Conservation (phyloP, 1,140 invertebrate species). For the Calycopis cecrops region DNA sequence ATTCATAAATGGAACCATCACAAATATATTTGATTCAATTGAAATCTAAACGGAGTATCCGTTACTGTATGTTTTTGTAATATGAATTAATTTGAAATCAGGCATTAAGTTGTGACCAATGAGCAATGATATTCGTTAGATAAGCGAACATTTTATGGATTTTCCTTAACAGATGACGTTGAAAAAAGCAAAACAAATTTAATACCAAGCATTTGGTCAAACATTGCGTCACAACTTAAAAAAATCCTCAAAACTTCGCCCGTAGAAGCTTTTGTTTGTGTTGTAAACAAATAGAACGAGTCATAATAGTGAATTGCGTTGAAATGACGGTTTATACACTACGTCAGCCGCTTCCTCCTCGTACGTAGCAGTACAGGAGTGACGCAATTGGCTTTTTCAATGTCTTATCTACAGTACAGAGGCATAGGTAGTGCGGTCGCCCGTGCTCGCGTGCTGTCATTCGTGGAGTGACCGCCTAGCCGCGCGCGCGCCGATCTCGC, state of each 20-base stretch:
- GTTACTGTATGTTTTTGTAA: too few relatives aligned
- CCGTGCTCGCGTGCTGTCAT: conserved; percentile 42
- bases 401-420: conserved; percentile 66
- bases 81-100: too few relatives aligned
- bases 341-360: conserved; percentile 68
- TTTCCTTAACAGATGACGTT: too few relatives aligned
- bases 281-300: conserved; percentile 57
- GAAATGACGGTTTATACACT: conserved; percentile 55
- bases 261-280: conserved; percentile 39
- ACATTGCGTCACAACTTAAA: background rate
- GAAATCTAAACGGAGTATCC: too few relatives aligned
- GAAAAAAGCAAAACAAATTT: background rate
- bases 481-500: conserved; percentile 52
- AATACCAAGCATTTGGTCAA: background rate
- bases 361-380: conserved; percentile 61
- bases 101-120: too few relatives aligned
- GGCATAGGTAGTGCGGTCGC: conserved; percentile 35
- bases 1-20: too few relatives aligned
- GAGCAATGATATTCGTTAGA: too few relatives aligned
- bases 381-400: conserved; percentile 74
- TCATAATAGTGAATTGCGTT: conserved; percentile 54
- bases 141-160: too few relatives aligned
- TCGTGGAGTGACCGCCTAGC: conserved; percentile 54
- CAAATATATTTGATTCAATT: too few relatives aligned
- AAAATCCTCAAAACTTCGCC: conserved; percentile 24